phyloP scores from a whole-genome alignment of 2,888 invertebrate species.

The Rhodophaea formosa region DNA sequence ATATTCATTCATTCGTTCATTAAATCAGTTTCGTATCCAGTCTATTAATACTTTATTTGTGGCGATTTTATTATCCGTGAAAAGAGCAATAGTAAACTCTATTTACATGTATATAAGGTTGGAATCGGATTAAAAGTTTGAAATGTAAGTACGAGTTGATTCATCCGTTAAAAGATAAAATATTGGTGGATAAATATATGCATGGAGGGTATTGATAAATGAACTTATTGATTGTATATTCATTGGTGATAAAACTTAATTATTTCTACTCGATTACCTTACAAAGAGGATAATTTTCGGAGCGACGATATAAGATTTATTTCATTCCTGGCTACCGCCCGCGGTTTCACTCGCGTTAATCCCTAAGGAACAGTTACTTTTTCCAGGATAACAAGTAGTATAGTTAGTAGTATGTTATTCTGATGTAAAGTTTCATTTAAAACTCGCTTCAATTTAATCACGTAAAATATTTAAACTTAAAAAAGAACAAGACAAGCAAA shows the following conservation, averaged over 20 bases:
- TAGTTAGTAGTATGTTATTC: no score
- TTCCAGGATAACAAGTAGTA: no score
- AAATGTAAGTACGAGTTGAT: neutral
- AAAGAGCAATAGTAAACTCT: neutral
- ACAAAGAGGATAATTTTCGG: neutral
- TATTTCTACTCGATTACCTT: neutral
- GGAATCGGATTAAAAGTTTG: neutral
- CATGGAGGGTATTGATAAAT: neutral
- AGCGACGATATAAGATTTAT: neutral
- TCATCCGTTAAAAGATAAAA: constrained; percentile 5
- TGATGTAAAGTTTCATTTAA: no score
- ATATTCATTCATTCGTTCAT: constrained; percentile 60
- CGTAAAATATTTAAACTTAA: no score
- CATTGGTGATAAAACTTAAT: neutral
- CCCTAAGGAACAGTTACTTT: no score
- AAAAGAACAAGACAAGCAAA: neutral
- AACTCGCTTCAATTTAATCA: no score
- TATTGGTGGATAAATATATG: neutral
- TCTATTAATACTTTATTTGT: constrained; percentile 40
- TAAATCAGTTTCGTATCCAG: constrained; percentile 58
- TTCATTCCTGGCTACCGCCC: no score
- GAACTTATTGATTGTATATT: neutral
- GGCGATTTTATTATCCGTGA: constrained; percentile 11
- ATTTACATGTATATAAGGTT: neutral
- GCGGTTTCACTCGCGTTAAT: no score